phyloP scores from a whole-genome alignment of 2,797 vertebrate genomes.

The Bothrops alternatus region DNA sequence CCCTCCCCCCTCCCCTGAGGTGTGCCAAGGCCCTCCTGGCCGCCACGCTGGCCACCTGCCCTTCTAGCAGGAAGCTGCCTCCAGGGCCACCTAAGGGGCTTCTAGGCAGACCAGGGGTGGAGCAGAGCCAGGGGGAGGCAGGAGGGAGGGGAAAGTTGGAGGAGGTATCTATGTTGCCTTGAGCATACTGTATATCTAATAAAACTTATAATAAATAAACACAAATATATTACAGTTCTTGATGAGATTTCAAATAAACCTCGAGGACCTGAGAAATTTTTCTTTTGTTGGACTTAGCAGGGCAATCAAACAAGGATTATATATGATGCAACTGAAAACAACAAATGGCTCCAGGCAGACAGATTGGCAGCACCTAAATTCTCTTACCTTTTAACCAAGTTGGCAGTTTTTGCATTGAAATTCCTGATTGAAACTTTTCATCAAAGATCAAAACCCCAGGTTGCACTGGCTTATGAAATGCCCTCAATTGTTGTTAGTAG shows the following conservation, averaged over 20 bases:
- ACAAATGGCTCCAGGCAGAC: constrained; percentile 34
- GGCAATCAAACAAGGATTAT: constrained; percentile 40
- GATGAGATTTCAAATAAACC: background rate
- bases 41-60: background rate
- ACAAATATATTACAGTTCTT: background rate
- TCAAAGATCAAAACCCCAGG: constrained; percentile 52
- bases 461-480: constrained; percentile 59
- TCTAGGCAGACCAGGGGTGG: background rate
- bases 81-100: constrained; percentile 9
- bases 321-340: constrained; percentile 46
- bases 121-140: background rate
- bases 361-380: constrained; percentile 50
- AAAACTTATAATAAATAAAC: background rate
- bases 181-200: background rate
- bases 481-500: constrained; percentile 54
- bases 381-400: constrained; percentile 33
- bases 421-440: constrained; percentile 57
- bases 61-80: background rate
- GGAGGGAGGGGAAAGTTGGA: background rate
- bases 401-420: constrained; percentile 49
- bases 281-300: background rate
- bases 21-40: background rate
- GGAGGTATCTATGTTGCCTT: background rate
- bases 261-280: constrained; percentile 37
- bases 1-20: background rate